phyloP scores from a whole-genome alignment of 2,797 vertebrate species.

The Poecile montanus region DNA sequence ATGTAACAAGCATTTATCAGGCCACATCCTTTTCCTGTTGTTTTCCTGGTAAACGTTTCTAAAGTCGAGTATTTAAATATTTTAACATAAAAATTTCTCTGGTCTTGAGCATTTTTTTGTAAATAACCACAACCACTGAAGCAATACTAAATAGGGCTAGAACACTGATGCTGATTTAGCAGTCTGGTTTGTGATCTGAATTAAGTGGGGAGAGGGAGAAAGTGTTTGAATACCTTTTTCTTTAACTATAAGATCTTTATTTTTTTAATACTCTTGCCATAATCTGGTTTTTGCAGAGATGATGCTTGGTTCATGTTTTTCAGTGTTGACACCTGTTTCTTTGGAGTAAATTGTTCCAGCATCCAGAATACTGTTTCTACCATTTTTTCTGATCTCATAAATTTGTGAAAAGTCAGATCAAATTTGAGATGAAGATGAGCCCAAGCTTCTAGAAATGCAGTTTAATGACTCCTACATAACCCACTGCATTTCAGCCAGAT shows the following conservation, averaged over 20 bases:
- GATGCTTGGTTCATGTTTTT: background rate
- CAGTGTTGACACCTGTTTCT: background rate
- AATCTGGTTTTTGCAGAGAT: background rate
- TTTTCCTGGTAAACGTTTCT: slow-evolving; percentile 40
- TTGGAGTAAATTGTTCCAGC: background rate
- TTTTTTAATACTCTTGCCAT: background rate
- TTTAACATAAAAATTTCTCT: slow-evolving; percentile 20
- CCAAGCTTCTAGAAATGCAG: background rate
- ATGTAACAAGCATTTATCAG: slow-evolving; percentile 21
- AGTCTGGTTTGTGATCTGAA: background rate
- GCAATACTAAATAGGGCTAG: background rate
- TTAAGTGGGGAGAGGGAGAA: background rate
- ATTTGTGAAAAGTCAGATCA: background rate
- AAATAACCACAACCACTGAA: slow-evolving; percentile 33
- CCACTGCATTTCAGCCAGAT: background rate
- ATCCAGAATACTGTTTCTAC: background rate
- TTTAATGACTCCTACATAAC: background rate
- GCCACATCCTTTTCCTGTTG: slow-evolving; percentile 72
- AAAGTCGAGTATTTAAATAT: slow-evolving; percentile 14
- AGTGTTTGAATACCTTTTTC: background rate
- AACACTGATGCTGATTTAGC: background rate
- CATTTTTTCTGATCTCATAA: background rate
- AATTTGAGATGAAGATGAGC: background rate
- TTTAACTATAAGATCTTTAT: background rate
- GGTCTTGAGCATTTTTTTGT: slow-evolving; percentile 15